phyloP scores from a whole-genome alignment of 2,113 vertebrate genomes.

The Pseudopodoces humilis region DNA sequence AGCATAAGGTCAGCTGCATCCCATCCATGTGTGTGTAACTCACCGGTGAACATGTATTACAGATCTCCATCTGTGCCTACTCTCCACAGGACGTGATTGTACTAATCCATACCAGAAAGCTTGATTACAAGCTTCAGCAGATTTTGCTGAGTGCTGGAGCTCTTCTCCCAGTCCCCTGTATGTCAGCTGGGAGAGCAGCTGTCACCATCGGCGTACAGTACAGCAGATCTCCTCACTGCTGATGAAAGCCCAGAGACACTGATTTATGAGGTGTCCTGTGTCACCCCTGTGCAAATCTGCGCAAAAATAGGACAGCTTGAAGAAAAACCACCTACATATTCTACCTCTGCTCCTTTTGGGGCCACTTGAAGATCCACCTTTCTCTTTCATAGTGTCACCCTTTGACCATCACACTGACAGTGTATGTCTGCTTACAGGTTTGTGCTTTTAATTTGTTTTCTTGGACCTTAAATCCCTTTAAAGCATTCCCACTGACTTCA shows the following conservation, averaged over 20 bases:
- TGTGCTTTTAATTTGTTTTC: background rate
- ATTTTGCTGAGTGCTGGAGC: background rate
- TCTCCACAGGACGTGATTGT: background rate
- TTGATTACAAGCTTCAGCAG: slow-evolving; percentile 20
- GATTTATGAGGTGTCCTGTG: background rate
- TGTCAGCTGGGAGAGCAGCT: background rate
- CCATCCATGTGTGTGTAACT: background rate
- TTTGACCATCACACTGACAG: background rate
- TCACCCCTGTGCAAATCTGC: background rate
- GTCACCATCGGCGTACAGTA: background rate
- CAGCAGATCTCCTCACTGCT: background rate
- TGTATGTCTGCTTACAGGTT: background rate
- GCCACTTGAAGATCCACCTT: background rate
- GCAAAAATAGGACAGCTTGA: background rate
- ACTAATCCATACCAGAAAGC: slow-evolving; percentile 3
- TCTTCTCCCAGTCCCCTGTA: background rate
- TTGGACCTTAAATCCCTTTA: background rate
- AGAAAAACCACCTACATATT: background rate
- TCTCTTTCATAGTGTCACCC: background rate
- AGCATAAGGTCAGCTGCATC: background rate
- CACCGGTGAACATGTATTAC: background rate
- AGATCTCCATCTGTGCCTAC: slow-evolving; percentile 2
- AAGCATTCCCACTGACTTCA: background rate
- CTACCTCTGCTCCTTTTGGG: background rate
- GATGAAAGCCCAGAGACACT: background rate